These are phyloP conservation scores for Phacellophora camtschatica DNA, from an alignment of 30 jellyfish, hydroid and myxozoan genomes.

Conservation along the genomic window DNA sequence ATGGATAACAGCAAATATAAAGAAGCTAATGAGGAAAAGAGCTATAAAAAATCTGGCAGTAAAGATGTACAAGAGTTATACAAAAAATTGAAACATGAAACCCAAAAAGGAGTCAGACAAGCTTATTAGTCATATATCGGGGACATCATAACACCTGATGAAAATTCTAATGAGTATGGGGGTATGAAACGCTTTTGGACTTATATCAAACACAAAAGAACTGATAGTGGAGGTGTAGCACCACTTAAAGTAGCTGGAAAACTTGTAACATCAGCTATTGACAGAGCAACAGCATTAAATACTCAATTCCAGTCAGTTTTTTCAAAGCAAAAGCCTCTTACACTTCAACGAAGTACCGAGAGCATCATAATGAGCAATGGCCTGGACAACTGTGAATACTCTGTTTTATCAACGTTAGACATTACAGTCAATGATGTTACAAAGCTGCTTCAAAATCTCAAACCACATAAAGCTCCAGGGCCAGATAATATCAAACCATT, in stretches of 20 bases:
- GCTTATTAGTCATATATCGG: background rate
- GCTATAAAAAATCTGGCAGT: conserved; percentile 3
- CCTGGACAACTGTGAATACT: background rate
- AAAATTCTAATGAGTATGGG: background rate
- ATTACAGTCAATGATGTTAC: background rate
- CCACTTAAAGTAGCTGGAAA: no score
- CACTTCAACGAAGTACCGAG: background rate
- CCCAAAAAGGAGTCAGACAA: background rate
- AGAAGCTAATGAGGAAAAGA: background rate
- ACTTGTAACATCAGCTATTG: background rate
- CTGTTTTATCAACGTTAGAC: background rate
- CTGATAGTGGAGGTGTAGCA: background rate
- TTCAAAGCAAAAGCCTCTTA: background rate
- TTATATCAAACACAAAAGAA: background rate
- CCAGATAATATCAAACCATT: background rate
- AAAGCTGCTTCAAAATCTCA: background rate
- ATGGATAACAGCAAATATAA: background rate
- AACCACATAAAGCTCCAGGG: background rate
- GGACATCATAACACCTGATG: background rate
- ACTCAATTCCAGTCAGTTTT: background rate
- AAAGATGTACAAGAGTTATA: conserved; percentile 3
- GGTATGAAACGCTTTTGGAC: background rate
- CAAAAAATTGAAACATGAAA: background rate
- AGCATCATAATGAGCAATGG: background rate
- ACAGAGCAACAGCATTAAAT: background rate